Base-by-base conservation (phyloP, 2,797 vertebrate species). In the Tenualosa thibaudeaui region DNA sequence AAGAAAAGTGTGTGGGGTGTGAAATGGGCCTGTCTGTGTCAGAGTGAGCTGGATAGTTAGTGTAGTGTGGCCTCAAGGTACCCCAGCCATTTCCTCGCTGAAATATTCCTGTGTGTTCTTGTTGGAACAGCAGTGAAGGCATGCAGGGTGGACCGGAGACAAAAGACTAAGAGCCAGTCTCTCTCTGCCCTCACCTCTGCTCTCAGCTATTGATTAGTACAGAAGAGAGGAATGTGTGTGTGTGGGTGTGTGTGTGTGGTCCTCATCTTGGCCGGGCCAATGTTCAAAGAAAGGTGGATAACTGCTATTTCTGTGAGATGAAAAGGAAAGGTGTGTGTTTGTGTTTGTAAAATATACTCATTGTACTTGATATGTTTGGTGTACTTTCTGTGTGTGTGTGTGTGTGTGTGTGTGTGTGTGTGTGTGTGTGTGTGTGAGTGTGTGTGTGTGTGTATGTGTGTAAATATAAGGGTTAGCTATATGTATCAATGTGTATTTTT, bases 101-200 rank as follows among this genome's bases (percentile, higher is more conserved):
- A 22, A 22, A 17, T 5, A 7, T 24, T n/a, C 22, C 22, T 24
- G 58, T 60, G 40, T 78, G 71, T 22, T 46, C 37, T 78, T 78
- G 71, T 78, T 10, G 40, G 40, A 46, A 40, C 15, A 78, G 40
- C 19, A 46, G 71, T 6, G 71, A 9, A 78, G 71, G 40, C 22
- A 78, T 78, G 71, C 71, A 78, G 37, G 40, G 17, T 78, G 71
- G 5, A 46, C 71, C 46, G 37, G 71, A 78, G 71, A 78, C 71
- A 22, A 78, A 78, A n/a, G 71, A 78, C 17, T 43, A 1, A 17
- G 71, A 46, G 17, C 0, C 40, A 22, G 68, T 19, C 68, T 75
- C 31, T 43, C 31, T 46, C 68, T 75, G 13, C 9, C 46, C 37
- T 9, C 71, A 43, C 37, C 71, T 46, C 71, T 78, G 15, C 5